Base-by-base conservation (phyloP, 1,140 invertebrate species). In the Hyphantria cunea region DNA sequence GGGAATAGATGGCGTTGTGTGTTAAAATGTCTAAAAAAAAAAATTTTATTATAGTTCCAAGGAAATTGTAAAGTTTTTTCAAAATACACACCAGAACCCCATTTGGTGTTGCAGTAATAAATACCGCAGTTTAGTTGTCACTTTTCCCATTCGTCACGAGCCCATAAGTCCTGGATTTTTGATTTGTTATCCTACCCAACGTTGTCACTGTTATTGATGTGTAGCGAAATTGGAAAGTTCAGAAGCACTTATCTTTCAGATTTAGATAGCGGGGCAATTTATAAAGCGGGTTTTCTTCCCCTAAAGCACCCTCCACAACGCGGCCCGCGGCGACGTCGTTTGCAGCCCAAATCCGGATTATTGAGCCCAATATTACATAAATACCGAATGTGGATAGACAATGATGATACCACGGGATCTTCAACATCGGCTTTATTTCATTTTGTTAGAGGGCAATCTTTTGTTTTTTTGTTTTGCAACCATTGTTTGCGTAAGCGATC, bases 211-310 rank as follows among this genome's bases (percentile, higher is more conserved):
- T 87, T 89, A 89, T 89, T 90, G 86, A 90, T 90, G 86, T 86
- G 86, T 87, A 73, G 78, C 83, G 81, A 82, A 88, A 90, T 90
- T 90, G 87, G 87, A 88, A 88, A 86, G 86, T 89, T 89, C 80
- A 86, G 84, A 63, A 77, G 76, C 77, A 85, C 82, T 90, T 90
- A 88, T 90, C 87, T 88, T 73, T 77, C 66, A 90, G 84, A 89
- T 90, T 85, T 84, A 90, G 87, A 90, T 90, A 87, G 84, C 83
- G 63, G 70, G 80, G 82, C 84, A 86, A 90, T 89, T 89, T 90
- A 89, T 89, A 88, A 87, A 81, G 74, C 72, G 70, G 78, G 74
- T 80, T 76, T 78, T 78, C 74, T 76, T 76, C 82, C 85, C 84
- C 80, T 70, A 76, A 80, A 82, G 78, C 78, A 70, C 72, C 70